A percentile compares a stretch with the other conserved stretches of the same genome.
These are phyloP conservation scores for Drosophila siamana DNA, from an alignment of 2,888 invertebrate species.

Conservation along the genomic window DNA sequence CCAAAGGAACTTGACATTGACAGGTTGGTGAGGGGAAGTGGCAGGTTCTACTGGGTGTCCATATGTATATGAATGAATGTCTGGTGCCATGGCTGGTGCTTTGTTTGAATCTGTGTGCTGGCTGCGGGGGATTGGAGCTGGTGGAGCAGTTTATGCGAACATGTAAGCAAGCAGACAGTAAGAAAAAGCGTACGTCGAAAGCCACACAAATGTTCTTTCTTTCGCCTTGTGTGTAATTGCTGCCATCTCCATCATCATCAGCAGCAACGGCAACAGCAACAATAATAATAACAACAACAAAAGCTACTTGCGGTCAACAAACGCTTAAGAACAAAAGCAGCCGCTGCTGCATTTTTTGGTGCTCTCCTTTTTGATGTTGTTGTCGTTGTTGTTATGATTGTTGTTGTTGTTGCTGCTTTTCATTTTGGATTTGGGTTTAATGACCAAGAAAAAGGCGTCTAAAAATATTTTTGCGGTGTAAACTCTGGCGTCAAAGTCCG, in stretches of 20 bases:
- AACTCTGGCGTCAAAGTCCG: constrained; percentile 20
- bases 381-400: constrained; percentile 2
- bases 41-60: background rate
- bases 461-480: constrained; percentile 66
- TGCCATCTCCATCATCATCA: constrained; percentile 50
- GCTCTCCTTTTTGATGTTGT: constrained; percentile 18
- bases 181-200: constrained; percentile 20
- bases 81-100: constrained; percentile 13
- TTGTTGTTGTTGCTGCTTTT: constrained; percentile 12
- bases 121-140: constrained; percentile 1
- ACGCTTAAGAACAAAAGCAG: constrained; percentile 71
- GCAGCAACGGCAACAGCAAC: constrained; percentile 16
- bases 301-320: constrained; percentile 66
- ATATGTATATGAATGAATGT: background rate
- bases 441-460: constrained; percentile 69
- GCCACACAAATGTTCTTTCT: constrained; percentile 57
- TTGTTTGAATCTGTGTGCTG: constrained; percentile 35
- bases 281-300: constrained; percentile 30
- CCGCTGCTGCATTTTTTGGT: constrained; percentile 32
- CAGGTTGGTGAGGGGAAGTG: background rate
- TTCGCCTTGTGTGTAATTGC: constrained; percentile 37
- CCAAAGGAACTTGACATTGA: constrained; percentile 21
- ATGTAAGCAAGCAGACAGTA: constrained; percentile 42
- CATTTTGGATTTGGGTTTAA: constrained; percentile 66
- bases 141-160: constrained; percentile 34